Evolutionary conservation across 2,113 vertebrate genomes (phyloP).

Genomic region (Paradisaea rubra): DNA sequence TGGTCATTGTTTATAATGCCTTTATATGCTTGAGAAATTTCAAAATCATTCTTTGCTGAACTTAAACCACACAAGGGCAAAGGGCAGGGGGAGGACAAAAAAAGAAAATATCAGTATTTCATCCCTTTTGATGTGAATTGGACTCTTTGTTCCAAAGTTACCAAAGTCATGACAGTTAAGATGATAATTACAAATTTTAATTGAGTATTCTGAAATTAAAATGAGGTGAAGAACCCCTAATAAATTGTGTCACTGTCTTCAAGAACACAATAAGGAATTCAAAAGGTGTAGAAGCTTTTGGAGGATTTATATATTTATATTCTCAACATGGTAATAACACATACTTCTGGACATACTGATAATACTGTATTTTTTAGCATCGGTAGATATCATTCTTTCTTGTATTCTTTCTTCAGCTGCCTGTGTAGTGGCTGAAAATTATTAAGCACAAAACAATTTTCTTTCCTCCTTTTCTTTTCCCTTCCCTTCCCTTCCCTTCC

Average conservation of each 20-base stretch:
- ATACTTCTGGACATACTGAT: not conserved
- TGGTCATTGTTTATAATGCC: not conserved
- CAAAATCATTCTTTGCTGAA: not conserved
- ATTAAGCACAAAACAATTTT: not conserved
- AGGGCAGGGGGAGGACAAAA: not conserved
- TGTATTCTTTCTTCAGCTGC: not conserved
- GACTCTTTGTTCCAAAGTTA: not conserved
- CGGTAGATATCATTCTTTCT: not conserved
- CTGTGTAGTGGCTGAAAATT: not conserved
- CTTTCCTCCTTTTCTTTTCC: not conserved
- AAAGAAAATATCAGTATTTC: not conserved
- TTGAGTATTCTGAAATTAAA: not conserved
- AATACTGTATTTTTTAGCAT: not conserved
- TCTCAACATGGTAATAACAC: not conserved
- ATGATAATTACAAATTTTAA: not conserved
- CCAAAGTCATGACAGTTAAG: not conserved
- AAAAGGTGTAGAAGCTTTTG: not conserved
- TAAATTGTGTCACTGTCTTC: not conserved
- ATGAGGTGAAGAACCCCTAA: not conserved
- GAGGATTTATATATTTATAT: not conserved
- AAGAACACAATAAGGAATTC: not conserved
- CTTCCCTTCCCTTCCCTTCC: not conserved
- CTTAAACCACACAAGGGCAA: not conserved
- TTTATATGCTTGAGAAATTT: not conserved
- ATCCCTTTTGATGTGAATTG: not conserved